These are phyloP conservation scores for Carposina sasakii DNA, from an alignment of 1,140 invertebrate species.

Conservation along the genomic window DNA sequence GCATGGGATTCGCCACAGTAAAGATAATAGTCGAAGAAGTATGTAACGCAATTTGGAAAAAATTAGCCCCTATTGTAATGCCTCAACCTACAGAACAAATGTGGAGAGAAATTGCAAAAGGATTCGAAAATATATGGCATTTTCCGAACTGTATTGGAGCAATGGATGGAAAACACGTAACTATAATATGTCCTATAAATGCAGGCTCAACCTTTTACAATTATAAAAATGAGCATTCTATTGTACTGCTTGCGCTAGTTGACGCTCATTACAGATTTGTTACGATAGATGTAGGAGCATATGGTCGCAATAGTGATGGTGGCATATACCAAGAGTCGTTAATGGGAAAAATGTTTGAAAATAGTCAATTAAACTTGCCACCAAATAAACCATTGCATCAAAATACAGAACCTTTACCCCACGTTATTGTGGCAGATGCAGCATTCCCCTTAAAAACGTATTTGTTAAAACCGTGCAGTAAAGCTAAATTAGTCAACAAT, in stretches of 20 bases:
- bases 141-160: background rate
- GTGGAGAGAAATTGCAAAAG: conserved; percentile 2
- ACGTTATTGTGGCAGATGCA: conserved; percentile 31
- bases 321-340: conserved; percentile 44
- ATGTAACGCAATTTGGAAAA: conserved; percentile 2
- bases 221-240: conserved; percentile 60
- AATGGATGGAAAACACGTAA: conserved; percentile 45
- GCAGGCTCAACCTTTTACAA: conserved; percentile 56
- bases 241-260: conserved; percentile 62
- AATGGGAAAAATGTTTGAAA: conserved; percentile 26
- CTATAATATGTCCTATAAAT: conserved; percentile 30
- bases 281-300: conserved; percentile 40
- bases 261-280: conserved; percentile 65
- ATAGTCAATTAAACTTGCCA: conserved; percentile 15
- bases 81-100: background rate
- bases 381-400: conserved; percentile 8
- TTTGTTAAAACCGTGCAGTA: conserved; percentile 25
- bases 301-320: conserved; percentile 58
- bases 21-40: conserved; percentile 4
- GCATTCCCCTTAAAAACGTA: conserved; percentile 28
- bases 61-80: background rate
- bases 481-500: background rate
- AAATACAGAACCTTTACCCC: conserved; percentile 14
- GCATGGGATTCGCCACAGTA: conserved; percentile 5
- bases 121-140: conserved; percentile 1